Base-by-base conservation (phyloP, 2,113 vertebrate genomes). In the Climacteris rufus region DNA sequence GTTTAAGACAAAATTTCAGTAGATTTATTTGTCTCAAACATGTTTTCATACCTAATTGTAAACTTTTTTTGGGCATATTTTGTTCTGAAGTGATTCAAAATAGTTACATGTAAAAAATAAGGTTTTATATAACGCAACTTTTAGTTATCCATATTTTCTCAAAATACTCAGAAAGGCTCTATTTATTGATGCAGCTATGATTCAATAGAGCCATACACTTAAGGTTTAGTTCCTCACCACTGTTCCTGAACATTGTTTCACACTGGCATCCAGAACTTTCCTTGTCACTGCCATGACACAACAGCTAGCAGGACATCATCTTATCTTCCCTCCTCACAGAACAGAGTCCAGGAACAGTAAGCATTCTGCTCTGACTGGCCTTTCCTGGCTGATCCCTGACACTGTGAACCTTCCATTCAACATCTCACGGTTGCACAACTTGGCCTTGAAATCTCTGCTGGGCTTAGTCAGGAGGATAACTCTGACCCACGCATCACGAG, bases 261-360 rank as follows among this genome's bases (percentile, higher is more conserved):
- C 11, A 11, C 31, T 22, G 13, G 42, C 28, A 75, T 14, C 12
- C 35, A 76, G 45, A 30, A 80, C 10, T 45, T 79, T 15, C 12
- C 82, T 50, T 68, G 54, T 33, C 42, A 27, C 14, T 60, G 40
- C 4, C 9, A 56, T 2, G 9, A 65, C 33, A 66, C 5, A 1
- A 35, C 31, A 83, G 13, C 25, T 45, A 35, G 33, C 0, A 0
- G 24, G 45, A 60, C 10, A 10, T 74, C 21, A 2, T 25, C 18
- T 81, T 11, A 81, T 69, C 75, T 57, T 66, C 31, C 42, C 21
- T 76, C 37, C 18, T 90, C 45, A 15, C 28, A 59, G 37, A 69
- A 53, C 20, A 27, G n/a, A 64, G 18, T 39, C 35, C 39, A 76
- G 56, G 47, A 63, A 37, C 56, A 75, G 69, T 84, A 80, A 83